A percentile compares a stretch with the other conserved stretches of the same genome.
Evolutionary conservation across 2,888 invertebrate species (phyloP).

Genomic region (Timandra comae): DNA sequence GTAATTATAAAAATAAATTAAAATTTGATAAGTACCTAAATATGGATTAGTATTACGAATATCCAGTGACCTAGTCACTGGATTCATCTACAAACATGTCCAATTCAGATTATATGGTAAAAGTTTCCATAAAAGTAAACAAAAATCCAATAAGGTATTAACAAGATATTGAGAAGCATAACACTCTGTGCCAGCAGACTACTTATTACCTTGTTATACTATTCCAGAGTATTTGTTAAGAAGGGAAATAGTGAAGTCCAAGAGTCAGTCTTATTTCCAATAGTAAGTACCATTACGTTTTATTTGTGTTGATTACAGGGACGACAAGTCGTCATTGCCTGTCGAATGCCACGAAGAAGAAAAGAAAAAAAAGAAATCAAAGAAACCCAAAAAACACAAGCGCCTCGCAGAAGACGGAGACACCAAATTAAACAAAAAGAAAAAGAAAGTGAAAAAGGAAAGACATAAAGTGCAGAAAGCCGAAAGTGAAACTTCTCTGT

Average conservation of each 20-base stretch:
- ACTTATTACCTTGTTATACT: constrained; percentile 22
- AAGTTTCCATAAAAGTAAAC: constrained; percentile 33
- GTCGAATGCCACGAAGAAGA: constrained; percentile 41
- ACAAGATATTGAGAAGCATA: too few species aligned
- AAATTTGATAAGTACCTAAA: too few species aligned
- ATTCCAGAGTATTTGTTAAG: constrained; percentile 47
- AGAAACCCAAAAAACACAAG: constrained; percentile 83
- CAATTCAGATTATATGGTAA: constrained; percentile 26
- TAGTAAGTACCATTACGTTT: constrained; percentile 40
- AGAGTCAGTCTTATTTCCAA: too few species aligned
- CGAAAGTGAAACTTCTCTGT: constrained; percentile 61
- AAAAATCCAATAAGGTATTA: too few species aligned
- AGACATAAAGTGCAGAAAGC: constrained; percentile 64
- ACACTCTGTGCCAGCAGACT: too few species aligned
- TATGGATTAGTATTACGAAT: too few species aligned
- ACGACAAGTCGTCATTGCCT: constrained; percentile 7
- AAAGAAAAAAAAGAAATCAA: constrained; percentile 72
- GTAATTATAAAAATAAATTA: too few species aligned
- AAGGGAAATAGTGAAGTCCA: constrained; percentile 27
- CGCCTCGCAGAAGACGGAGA: constrained; percentile 75
- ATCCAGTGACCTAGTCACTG: background rate
- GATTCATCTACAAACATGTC: constrained; percentile 22
- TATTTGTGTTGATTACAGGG: constrained; percentile 23
- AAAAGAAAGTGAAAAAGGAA: constrained; percentile 72
- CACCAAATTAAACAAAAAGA: constrained; percentile 71